Base-by-base conservation (phyloP, 2,888 invertebrate genomes). In the Elegia similella region DNA sequence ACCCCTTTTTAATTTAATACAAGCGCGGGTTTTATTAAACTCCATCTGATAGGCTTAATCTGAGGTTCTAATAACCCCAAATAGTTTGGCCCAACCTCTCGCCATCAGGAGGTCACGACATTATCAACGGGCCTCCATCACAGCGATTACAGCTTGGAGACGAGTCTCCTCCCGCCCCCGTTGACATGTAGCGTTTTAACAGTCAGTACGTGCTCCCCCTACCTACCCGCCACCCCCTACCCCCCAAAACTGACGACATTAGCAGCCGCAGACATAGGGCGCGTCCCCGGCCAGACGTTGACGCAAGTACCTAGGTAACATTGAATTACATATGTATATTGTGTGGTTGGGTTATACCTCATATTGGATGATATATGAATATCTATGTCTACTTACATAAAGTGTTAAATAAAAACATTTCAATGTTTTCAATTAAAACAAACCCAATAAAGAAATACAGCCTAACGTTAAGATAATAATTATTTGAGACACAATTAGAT, bases 141-240 rank as follows among this genome's bases (percentile, higher is more conserved):
- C 66, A 70, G 69, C 79, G 75, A 83, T 84, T 79, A 77, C 76
- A 72, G 73, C 74, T 70, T 63, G 63, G 78, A 84, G 84, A 82
- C 76, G 76, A 78, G 74, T 68, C 76, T 73, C 81, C 81, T 69
- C 81, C 82, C 73, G 69, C 78, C 78, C 78, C 75, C 78, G 81
- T 75, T 89, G 90, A 91, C 90, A 89, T 91, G 88, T 86, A 83
- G 82, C 88, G 85, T 90, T 89, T 89, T 88, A 91, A 89, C 89
- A 88, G 88, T 77, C 84, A 75, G 84, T 85, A 89, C 89, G 88
- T 88, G 90, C 70, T 63, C 75, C 70, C 73, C 75, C 64, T 66
- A 63, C 52, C 57, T 61, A 55, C 63, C 63, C 58, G 57, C 63
- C 60, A 59, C 67, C 73, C 66, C 62, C 60, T 59, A 64, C 75